Percentiles rank a stretch among this genome's conserved stretches.
These are phyloP conservation scores for Cladopsammia gracilis DNA, from an alignment of 64 coral and sea anemone genomes.

Conservation along the genomic window DNA sequence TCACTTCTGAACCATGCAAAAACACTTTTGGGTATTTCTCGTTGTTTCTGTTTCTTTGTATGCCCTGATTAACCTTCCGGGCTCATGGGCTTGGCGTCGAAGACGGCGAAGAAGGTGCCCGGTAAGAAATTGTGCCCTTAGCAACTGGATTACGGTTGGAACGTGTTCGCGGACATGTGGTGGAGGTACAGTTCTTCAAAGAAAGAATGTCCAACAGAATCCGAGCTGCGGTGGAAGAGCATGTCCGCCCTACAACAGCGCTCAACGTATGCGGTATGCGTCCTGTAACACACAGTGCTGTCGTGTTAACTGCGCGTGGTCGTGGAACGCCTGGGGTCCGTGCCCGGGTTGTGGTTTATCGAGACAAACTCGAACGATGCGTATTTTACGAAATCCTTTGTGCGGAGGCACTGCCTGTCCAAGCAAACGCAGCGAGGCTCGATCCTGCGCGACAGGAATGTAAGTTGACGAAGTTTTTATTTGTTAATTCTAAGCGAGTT, in stretches of 20 bases:
- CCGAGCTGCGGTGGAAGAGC: background rate
- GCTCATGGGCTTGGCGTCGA: background rate
- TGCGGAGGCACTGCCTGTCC: constrained; percentile 84
- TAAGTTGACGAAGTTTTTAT: constrained; percentile 21
- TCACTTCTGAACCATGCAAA: background rate
- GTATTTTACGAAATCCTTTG: constrained; percentile 8
- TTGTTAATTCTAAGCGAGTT: too few species aligned
- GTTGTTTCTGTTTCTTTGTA: background rate
- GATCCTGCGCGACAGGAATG: constrained; percentile 68
- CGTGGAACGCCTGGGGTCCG: constrained; percentile 60
- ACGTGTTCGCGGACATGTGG: constrained; percentile 15
- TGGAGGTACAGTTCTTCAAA: background rate
- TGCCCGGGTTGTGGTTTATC: constrained; percentile 66
- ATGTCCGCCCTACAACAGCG: background rate
- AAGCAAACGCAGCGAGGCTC: background rate
- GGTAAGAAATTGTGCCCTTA: too few species aligned
- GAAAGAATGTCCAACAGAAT: background rate
- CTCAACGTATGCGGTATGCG: background rate
- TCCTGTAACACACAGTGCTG: constrained; percentile 51
- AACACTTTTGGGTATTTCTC: background rate
- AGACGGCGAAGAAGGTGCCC: constrained; percentile 19
- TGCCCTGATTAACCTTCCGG: background rate
- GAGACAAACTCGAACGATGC: constrained; percentile 24
- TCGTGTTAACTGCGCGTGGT: constrained; percentile 62
- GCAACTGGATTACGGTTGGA: background rate